phyloP scores from a whole-genome alignment of 1,140 invertebrate species.

The Trissolcus basalis region DNA sequence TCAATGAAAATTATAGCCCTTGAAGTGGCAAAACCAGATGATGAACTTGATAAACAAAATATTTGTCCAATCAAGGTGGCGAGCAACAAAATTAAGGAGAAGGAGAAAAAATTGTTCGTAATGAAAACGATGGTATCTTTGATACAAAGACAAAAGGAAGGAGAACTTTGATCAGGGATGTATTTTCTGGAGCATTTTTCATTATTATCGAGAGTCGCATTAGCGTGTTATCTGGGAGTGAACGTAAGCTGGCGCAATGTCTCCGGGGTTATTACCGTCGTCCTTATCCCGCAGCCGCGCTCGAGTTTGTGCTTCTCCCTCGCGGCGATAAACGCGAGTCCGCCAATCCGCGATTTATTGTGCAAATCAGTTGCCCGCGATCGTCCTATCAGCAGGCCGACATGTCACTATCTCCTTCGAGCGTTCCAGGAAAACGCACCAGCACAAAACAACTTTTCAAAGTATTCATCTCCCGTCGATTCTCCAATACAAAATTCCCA shows the following conservation, averaged over 20 bases:
- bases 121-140: background rate
- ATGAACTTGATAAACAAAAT: no score
- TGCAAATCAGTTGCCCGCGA: conserved; percentile 19
- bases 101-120: background rate
- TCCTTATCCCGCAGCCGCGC: conserved; percentile 16
- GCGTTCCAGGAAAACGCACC: conserved; percentile 25
- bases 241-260: conserved; percentile 31
- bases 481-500: background rate
- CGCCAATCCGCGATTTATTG: conserved; percentile 33
- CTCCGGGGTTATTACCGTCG: conserved; percentile 25
- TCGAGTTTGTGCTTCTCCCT: background rate
- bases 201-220: conserved; percentile 26
- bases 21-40: no score
- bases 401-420: conserved; percentile 33
- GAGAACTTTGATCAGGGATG: conserved; percentile 26
- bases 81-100: background rate
- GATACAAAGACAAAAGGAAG: conserved; percentile 7
- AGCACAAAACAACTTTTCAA: conserved; percentile 11
- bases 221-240: conserved; percentile 29
- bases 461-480: no score
- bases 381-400: conserved; percentile 18
- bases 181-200: conserved; percentile 19
- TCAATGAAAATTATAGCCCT: no score
- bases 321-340: conserved; percentile 25
- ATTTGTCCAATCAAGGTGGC: no score